Conservation (phyloP, 2,888 invertebrate species). For the Cremastinae sp. region DNA sequence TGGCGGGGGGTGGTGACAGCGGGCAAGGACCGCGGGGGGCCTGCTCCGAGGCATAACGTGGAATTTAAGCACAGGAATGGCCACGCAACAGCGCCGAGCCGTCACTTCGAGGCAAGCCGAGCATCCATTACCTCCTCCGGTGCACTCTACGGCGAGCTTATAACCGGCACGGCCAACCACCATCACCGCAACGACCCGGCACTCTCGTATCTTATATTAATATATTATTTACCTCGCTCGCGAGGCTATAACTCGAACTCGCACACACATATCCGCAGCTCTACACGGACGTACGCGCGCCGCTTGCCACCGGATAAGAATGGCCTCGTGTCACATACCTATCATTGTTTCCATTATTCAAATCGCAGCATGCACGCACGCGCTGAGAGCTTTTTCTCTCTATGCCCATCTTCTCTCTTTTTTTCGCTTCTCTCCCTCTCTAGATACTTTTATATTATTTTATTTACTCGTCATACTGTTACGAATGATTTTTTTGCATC, state of each 20-base stretch:
- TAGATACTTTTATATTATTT: neutral
- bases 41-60: constrained; percentile 82
- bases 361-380: constrained; percentile 61
- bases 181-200: constrained; percentile 68
- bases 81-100: constrained; percentile 79
- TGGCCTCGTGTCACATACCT: constrained; percentile 77
- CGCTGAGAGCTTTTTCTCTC: constrained; percentile 51
- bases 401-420: constrained; percentile 16
- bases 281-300: constrained; percentile 29
- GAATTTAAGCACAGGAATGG: constrained; percentile 79
- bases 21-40: constrained; percentile 82
- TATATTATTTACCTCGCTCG: constrained; percentile 78
- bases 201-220: constrained; percentile 79
- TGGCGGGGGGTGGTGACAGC: constrained; percentile 79
- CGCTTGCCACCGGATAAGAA: constrained; percentile 71
- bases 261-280: constrained; percentile 13
- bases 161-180: constrained; percentile 59
- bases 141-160: constrained; percentile 77
- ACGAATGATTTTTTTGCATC: no score
- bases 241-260: constrained; percentile 58
- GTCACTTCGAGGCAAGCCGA: constrained; percentile 79
- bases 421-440: constrained; percentile 12
- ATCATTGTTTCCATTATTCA: constrained; percentile 79
- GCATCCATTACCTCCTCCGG: constrained; percentile 79
- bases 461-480: no score